Percentiles rank a stretch among this genome's conserved stretches.
These are phyloP conservation scores for Dexiosoma caninum DNA, from an alignment of 2,888 invertebrate species.

Conservation along the genomic window DNA sequence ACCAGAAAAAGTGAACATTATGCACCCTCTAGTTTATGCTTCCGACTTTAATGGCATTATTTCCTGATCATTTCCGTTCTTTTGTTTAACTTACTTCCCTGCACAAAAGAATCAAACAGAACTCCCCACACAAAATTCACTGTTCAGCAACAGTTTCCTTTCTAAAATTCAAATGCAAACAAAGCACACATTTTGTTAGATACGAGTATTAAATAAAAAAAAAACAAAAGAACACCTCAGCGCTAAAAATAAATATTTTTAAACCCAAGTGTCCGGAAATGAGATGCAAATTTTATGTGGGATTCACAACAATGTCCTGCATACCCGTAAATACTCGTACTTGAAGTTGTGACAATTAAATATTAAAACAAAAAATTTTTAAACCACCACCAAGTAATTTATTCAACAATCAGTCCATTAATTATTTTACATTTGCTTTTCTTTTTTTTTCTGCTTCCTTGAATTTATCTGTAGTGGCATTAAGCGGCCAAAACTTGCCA, in stretches of 20 bases:
- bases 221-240: slow-evolving; percentile 5
- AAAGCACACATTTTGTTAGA: slow-evolving; percentile 3
- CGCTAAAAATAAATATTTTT: slow-evolving; percentile 26
- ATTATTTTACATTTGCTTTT: not conserved
- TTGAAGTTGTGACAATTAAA: slow-evolving; percentile 30
- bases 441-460: slow-evolving; percentile 13
- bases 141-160: slow-evolving; percentile 44
- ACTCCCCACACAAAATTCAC: slow-evolving; percentile 11
- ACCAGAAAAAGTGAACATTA: slow-evolving; percentile 1
- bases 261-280: slow-evolving; percentile 77
- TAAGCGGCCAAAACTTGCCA: not conserved
- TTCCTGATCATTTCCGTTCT: slow-evolving; percentile 65
- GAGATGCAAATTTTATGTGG: slow-evolving; percentile 78
- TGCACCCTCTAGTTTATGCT: slow-evolving; percentile 59
- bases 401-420: slow-evolving; percentile 26
- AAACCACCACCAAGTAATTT: slow-evolving; percentile 26
- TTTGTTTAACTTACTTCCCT: slow-evolving; percentile 53
- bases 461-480: not conserved
- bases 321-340: too few species aligned
- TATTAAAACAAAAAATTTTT: slow-evolving; percentile 15
- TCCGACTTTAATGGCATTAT: slow-evolving; percentile 59
- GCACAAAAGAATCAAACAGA: slow-evolving; percentile 28
- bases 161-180: slow-evolving; percentile 9
- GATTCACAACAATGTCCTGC: slow-evolving; percentile 75
- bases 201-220: too few species aligned